These are phyloP conservation scores for Hypena proboscidalis DNA, from an alignment of 2,888 invertebrate genomes.

Conservation along the genomic window DNA sequence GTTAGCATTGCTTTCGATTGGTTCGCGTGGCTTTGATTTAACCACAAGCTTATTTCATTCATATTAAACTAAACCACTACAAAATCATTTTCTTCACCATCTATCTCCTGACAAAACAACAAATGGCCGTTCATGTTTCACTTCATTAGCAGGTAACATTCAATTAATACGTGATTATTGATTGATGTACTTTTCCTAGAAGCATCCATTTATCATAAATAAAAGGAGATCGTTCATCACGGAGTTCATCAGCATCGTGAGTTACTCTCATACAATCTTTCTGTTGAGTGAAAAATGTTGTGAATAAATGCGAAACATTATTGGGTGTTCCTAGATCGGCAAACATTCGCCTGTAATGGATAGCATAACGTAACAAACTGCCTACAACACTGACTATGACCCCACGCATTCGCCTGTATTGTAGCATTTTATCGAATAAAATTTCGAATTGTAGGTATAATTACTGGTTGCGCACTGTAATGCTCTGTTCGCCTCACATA, in stretches of 20 bases:
- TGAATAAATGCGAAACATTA: neutral
- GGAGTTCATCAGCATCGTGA: slow-evolving; percentile 21
- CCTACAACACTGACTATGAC: too few relatives aligned
- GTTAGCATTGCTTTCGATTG: too few relatives aligned
- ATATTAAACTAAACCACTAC: too few relatives aligned
- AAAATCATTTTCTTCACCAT: too few relatives aligned
- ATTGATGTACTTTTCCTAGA: slow-evolving; percentile 29
- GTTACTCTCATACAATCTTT: slow-evolving; percentile 29
- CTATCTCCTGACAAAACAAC: neutral
- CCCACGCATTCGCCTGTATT: too few relatives aligned
- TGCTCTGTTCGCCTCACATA: too few relatives aligned
- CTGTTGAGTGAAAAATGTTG: slow-evolving; percentile 10
- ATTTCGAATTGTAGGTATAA: too few relatives aligned
- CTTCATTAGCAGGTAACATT: slow-evolving; percentile 19
- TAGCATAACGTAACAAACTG: too few relatives aligned
- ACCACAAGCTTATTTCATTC: too few relatives aligned
- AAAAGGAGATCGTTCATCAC: slow-evolving; percentile 37
- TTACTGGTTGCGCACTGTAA: too few relatives aligned
- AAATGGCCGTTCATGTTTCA: slow-evolving; percentile 2
- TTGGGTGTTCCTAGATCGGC: slow-evolving; percentile 8
- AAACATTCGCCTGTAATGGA: slow-evolving; percentile 10
- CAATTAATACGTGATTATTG: slow-evolving; percentile 32
- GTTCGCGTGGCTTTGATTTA: too few relatives aligned
- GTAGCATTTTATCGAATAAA: too few relatives aligned
- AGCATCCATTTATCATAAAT: slow-evolving; percentile 38